Conservation (phyloP, 1,140 invertebrate genomes). For the Copidosoma floridanum region DNA sequence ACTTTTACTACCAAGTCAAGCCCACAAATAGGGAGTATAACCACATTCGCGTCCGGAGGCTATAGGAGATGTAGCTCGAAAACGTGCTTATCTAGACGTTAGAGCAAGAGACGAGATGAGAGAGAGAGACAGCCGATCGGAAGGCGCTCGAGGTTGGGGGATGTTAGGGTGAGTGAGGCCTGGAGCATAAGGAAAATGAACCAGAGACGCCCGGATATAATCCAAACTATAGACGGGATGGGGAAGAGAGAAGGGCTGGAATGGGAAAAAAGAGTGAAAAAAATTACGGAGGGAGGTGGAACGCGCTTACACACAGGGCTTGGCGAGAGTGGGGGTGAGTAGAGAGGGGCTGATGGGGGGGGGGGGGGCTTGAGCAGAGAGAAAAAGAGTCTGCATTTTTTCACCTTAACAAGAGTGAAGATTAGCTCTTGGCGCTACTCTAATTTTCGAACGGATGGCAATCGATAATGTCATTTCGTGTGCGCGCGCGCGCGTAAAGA, state of each 20-base stretch:
- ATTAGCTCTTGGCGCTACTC: constrained; percentile 11
- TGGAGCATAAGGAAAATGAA: constrained; percentile 24
- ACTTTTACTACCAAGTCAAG: no score
- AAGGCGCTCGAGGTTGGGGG: constrained; percentile 13
- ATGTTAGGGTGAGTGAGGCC: constrained; percentile 6
- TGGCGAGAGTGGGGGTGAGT: neutral
- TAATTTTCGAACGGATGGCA: constrained; percentile 2
- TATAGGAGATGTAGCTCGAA: no score
- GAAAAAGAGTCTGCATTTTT: neutral
- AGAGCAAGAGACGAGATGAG: constrained; percentile 10
- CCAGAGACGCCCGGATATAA: constrained; percentile 12
- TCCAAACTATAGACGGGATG: neutral
- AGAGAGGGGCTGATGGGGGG: constrained; percentile 5
- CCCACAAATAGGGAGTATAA: no score
- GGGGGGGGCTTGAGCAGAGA: neutral
- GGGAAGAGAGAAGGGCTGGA: constrained; percentile 16
- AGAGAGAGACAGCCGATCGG: constrained; percentile 16
- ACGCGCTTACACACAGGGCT: no score
- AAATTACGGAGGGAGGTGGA: constrained; percentile 23
- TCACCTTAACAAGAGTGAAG: constrained; percentile 8
- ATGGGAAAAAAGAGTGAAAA: constrained; percentile 7
- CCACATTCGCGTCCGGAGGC: no score
- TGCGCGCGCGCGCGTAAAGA: no score
- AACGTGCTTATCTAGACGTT: constrained; percentile 15
- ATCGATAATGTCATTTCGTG: constrained; percentile 6